Base-by-base conservation (phyloP, 2,888 invertebrate genomes). In the Brachyptera putata region DNA sequence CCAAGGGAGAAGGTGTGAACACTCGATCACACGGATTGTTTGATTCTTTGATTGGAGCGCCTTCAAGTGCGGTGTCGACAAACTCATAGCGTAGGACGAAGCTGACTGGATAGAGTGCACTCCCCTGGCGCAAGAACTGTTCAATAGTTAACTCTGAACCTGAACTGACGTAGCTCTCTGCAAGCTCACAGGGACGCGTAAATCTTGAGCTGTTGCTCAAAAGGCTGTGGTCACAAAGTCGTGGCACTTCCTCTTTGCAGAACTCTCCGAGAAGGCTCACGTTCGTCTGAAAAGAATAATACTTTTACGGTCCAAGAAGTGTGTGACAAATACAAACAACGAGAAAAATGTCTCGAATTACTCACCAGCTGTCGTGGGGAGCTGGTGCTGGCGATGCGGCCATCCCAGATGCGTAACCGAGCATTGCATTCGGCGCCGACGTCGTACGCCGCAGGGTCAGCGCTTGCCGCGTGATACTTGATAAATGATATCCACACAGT, bases 401-500 rank as follows among this genome's bases (percentile, higher is more conserved):
- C 88, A 67, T 89, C 88, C 87, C 87, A 87, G 64, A 89, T 85
- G 53, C 86, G 81, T 25, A 89, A 79, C 66, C 85, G 82, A 4
- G 88, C 86, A 59, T 87, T 86, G 70, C 88, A 89, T 67, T 88
- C 87, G 64, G 81, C 78, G 46, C 83, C 81, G 58, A 83, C 79
- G 69, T 85, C 85, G 69, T 84, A 85, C 11, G 68, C 66, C 13
- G 83, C 82, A 5, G 61, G 61, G 11, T 59, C 61, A 7, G 82
- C 82, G 41, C 84, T 84, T 37, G 85, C 84, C 1, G 88, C 86
- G 75, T 89, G 87, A 72, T 90, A 90, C 74, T 90, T 89, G 68
- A 89, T 84, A 72, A 91, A 90, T 24, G 89, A 88, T 66, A 90
- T 81, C 91, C 90, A 90, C 24, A 90, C 88, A 62, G 87, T 85